Evolutionary conservation across 1,140 invertebrate species (phyloP).

Genomic region (Plutomurus gul): DNA sequence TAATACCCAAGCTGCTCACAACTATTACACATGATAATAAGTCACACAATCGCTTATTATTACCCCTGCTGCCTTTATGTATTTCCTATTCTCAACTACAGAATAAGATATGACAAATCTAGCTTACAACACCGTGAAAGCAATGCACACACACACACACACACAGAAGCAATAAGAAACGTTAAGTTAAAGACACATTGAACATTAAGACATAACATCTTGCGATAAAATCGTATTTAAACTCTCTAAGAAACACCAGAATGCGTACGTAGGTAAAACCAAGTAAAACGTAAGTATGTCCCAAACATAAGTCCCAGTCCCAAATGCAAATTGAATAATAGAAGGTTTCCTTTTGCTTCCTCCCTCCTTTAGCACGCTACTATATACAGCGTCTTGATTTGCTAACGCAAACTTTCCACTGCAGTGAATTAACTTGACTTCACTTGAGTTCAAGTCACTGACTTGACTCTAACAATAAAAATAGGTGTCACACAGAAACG

Average conservation of each 20-base stretch:
- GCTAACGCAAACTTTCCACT: background rate
- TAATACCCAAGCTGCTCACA: background rate
- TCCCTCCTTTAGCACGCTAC: background rate
- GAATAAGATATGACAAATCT: too few species aligned
- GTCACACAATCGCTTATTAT: slow-evolving; percentile 2
- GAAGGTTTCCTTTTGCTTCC: background rate
- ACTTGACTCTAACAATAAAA: too few species aligned
- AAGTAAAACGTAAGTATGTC: background rate
- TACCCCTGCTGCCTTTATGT: background rate
- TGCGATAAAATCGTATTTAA: too few species aligned
- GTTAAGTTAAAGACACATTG: too few species aligned
- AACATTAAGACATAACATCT: too few species aligned
- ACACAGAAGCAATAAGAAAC: too few species aligned
- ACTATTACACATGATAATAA: background rate
- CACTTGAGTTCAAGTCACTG: too few species aligned
- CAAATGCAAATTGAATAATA: background rate
- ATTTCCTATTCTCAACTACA: background rate
- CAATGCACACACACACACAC: too few species aligned
- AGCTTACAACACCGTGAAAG: too few species aligned
- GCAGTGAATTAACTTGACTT: background rate
- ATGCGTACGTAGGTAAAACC: background rate
- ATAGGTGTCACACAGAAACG: too few species aligned
- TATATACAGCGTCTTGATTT: background rate
- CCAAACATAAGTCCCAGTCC: too few species aligned
- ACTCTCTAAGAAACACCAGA: background rate